These are phyloP conservation scores for Hirtodrosophila cameraria DNA, from an alignment of 2,888 invertebrate species.

Conservation along the genomic window DNA sequence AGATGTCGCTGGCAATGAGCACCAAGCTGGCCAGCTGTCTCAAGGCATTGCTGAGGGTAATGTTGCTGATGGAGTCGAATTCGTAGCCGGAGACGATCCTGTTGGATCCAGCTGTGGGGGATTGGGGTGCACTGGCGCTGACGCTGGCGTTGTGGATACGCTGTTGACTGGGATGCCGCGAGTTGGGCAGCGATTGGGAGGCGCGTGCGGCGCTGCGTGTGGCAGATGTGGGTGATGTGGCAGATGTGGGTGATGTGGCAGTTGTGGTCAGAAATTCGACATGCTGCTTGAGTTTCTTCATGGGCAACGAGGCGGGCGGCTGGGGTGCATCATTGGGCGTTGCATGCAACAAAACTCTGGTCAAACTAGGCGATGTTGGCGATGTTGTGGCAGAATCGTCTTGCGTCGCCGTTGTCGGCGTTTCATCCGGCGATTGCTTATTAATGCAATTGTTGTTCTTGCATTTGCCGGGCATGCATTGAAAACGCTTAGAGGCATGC, in stretches of 20 bases:
- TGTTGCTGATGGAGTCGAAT: conserved; percentile 93
- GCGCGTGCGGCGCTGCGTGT: conserved; percentile 31
- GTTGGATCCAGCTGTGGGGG: conserved; percentile 73
- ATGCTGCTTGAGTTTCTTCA: conserved; percentile 81
- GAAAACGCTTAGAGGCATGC: conserved; percentile 66
- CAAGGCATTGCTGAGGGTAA: conserved; percentile 92
- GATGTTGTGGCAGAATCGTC: no score
- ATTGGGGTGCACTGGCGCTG: conserved; percentile 66
- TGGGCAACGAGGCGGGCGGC: conserved; percentile 66
- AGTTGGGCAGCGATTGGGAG: conserved; percentile 68
- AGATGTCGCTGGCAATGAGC: conserved; percentile 93
- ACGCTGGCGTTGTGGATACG: conserved; percentile 43
- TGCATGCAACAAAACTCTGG: conserved; percentile 59
- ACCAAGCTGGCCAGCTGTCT: conserved; percentile 94
- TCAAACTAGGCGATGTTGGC: conserved; percentile 44
- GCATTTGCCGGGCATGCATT: conserved; percentile 78
- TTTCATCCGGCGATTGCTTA: conserved; percentile 61
- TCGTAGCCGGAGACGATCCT: conserved; percentile 88
- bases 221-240: conserved; percentile 57
- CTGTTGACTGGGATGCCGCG: conserved; percentile 66
- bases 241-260: conserved; percentile 67
- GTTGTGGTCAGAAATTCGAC: conserved; percentile 77
- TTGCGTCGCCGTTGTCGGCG: no score
- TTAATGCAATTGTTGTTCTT: conserved; percentile 82
- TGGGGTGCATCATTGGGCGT: conserved; percentile 53